Conservation (phyloP, 2,113 vertebrate species). For the Tychaedon coryphoeus region DNA sequence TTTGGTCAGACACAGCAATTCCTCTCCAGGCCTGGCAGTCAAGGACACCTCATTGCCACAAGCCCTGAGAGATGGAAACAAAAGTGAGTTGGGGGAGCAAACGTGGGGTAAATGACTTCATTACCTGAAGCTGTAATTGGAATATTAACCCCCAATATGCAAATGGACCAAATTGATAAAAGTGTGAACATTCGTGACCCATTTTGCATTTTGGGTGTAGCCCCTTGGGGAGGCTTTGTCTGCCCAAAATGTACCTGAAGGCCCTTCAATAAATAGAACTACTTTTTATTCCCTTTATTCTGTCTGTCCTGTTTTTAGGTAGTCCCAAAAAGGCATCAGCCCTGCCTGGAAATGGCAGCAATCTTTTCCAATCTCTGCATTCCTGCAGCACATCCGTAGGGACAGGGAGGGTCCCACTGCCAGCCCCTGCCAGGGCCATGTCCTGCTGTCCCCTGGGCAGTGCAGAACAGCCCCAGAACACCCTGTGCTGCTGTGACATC, state of each 20-base stretch:
- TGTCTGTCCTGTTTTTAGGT: neutral
- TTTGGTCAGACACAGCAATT: neutral
- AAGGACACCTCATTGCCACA: neutral
- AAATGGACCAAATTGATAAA: neutral
- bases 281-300: neutral
- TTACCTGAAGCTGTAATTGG: no score
- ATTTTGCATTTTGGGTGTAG: neutral
- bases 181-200: neutral
- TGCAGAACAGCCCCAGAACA: fast-evolving
- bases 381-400: neutral
- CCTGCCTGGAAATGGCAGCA: neutral
- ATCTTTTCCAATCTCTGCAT: neutral
- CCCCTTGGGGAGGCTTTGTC: no score
- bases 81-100: neutral
- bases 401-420: neutral
- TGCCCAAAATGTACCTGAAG: neutral
- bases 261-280: neutral
- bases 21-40: neutral
- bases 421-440: neutral
- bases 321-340: neutral
- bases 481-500: neutral
- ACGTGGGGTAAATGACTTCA: no score
- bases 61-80: neutral
- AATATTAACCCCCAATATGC: no score
- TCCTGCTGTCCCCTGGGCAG: neutral